phyloP scores from a whole-genome alignment of 2,797 vertebrate species.

The Thunnus albacares region DNA sequence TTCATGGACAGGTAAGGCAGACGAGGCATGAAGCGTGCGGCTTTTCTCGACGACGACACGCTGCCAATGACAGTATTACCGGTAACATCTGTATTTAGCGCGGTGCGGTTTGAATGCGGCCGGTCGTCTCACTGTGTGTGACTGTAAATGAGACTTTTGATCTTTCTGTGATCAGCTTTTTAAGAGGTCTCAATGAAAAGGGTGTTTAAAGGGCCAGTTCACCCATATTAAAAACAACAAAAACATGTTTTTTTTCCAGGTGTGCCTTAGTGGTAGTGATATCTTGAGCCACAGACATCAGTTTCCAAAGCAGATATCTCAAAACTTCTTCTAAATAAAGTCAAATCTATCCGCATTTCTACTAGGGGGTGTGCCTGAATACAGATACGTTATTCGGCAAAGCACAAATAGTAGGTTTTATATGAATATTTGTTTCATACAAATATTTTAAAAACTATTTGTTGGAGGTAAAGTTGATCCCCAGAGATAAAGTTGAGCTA shows the following conservation, averaged over 20 bases:
- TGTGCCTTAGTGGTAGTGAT: too few relatives aligned
- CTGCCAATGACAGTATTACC: neutral
- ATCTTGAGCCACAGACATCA: neutral
- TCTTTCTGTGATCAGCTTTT: neutral
- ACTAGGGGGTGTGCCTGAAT: too few relatives aligned
- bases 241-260: neutral
- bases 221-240: neutral
- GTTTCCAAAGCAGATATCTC: too few relatives aligned
- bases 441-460: too few relatives aligned
- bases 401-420: too few relatives aligned
- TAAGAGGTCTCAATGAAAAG: neutral
- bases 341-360: neutral
- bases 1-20: conserved; percentile 65
- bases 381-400: too few relatives aligned
- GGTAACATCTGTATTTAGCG: conserved; percentile 31
- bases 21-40: conserved; percentile 34
- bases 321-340: neutral
- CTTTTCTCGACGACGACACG: too few relatives aligned
- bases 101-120: neutral
- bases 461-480: too few relatives aligned
- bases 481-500: too few relatives aligned
- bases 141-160: neutral
- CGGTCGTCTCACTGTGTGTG: neutral
- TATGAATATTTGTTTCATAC: too few relatives aligned
- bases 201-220: neutral